Conservation (phyloP, 53 echinoderm and acorn worm genomes). For the Antedon mediterranea region DNA sequence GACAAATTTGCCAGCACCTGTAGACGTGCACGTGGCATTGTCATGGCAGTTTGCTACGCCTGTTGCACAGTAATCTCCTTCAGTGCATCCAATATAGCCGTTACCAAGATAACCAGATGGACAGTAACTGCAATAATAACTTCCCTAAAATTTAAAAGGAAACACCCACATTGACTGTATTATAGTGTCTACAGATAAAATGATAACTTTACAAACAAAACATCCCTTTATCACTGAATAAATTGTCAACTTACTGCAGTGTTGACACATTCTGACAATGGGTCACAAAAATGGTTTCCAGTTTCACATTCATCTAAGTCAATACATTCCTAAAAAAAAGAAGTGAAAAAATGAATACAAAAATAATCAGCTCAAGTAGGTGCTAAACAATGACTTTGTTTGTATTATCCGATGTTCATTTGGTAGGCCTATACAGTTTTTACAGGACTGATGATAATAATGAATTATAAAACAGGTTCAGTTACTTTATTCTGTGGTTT, state of each 20-base stretch:
- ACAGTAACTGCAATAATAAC: constrained; percentile 67
- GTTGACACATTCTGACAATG: constrained; percentile 45
- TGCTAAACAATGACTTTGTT: too few species aligned
- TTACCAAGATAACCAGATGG: constrained; percentile 79
- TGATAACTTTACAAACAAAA: too few species aligned
- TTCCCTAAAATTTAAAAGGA: constrained; percentile 26
- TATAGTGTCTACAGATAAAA: too few species aligned
- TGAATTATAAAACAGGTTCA: too few species aligned
- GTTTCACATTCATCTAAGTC: constrained; percentile 61
- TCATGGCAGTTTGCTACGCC: constrained; percentile 49
- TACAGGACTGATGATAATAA: too few species aligned
- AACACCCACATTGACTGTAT: background rate
- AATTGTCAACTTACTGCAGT: constrained; percentile 38
- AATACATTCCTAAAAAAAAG: constrained; percentile 28
- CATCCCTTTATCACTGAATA: too few species aligned
- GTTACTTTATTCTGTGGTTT: too few species aligned
- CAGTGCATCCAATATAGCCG: constrained; percentile 51
- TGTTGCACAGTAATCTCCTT: constrained; percentile 63
- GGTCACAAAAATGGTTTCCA: constrained; percentile 64
- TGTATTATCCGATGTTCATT: too few species aligned
- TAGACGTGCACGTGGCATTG: constrained; percentile 69
- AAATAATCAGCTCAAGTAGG: too few species aligned
- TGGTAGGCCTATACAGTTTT: too few species aligned
- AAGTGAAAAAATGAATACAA: background rate
- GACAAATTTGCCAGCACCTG: constrained; percentile 78